Evolutionary conservation across 2,113 vertebrate species (phyloP), one percentile per base, ranked within the genome.

Genomic region (Cryptotis parvus): DNA sequence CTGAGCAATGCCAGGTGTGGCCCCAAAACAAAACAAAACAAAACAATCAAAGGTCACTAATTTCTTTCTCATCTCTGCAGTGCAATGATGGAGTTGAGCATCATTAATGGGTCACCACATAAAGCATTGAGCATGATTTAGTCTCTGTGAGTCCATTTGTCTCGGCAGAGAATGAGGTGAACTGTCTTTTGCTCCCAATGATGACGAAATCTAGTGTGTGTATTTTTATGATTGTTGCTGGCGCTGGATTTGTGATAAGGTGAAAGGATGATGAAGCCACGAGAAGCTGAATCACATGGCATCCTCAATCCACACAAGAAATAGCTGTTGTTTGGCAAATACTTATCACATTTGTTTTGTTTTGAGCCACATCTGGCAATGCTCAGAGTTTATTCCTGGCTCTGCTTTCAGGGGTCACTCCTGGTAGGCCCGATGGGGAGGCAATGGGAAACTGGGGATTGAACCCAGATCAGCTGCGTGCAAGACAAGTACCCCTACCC

Each of bases 41-140:
- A 49, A 49, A 49, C 45, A 49, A 49, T 49, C 45, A 49, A 49
- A 49, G 14, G 45, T 49, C 45, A 49, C 45, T 49, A 6, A 49
- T 49, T 49, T 49, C 69, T 68, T 91, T 85, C 26, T 92, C 27
- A 24, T 39, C 37, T 70, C 29, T 72, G 83, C 45, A 61, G 70
- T 41, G 37, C 45, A 49, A 9, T 11, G 31, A 9, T 63, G 73
- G 45, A 45, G 91, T 81, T 16, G 22, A 18, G 49, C 43, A 66
- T 65, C 31, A 43, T 55, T 26, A 61, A 15, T 26, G 27, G 76
- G 41, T 29, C 65, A 52, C 58, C 9, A 31, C 73, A 26, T 8
- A 4, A 76, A 85, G 35, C 73, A 12, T 15, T 45, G 58, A 41
- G 15, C 33, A 26, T 31, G 49, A 49, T 33, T 33, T 20, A 41